phyloP scores from a whole-genome alignment of 2,888 invertebrate species.

The Zhuqinia jingwanae region DNA sequence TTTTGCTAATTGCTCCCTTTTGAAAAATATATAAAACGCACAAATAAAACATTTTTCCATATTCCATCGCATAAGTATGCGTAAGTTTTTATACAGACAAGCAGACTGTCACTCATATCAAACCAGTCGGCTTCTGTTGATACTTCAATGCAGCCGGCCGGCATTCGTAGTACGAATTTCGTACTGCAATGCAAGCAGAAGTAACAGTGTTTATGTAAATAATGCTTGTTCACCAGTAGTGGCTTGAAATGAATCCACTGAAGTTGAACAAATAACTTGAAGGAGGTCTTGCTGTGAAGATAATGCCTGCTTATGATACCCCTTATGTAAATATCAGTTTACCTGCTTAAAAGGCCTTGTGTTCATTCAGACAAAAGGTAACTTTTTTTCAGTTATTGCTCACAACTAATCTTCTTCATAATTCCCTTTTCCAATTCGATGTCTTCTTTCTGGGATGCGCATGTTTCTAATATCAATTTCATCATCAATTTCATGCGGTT shows the following conservation, averaged over 20 bases:
- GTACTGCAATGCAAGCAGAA: neutral
- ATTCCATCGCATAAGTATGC: too few relatives aligned
- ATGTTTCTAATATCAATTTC: constrained; percentile 61
- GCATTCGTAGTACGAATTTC: neutral
- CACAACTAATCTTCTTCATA: neutral
- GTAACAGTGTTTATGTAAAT: neutral
- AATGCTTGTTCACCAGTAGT: constrained; percentile 23
- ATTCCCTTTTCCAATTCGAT: constrained; percentile 18
- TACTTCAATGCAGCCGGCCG: constrained; percentile 27
- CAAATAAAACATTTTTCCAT: too few relatives aligned
- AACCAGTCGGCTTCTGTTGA: too few relatives aligned
- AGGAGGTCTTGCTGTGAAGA: constrained; percentile 68
- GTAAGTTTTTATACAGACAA: too few relatives aligned
- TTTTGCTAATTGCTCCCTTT: too few relatives aligned
- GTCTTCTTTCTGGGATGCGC: neutral
- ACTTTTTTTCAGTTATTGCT: constrained; percentile 40
- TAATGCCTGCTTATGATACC: constrained; percentile 53
- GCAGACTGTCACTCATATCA: too few relatives aligned
- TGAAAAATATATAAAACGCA: too few relatives aligned
- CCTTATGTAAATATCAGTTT: constrained; percentile 64
- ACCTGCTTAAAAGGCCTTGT: constrained; percentile 63
- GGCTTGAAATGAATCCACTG: constrained; percentile 62
- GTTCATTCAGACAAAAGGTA: constrained; percentile 33
- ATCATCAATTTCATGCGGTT: constrained; percentile 68
- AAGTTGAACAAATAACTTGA: constrained; percentile 61